Evolutionary conservation across 2,797 vertebrate genomes (phyloP).

Genomic region (Zalophus californianus): DNA sequence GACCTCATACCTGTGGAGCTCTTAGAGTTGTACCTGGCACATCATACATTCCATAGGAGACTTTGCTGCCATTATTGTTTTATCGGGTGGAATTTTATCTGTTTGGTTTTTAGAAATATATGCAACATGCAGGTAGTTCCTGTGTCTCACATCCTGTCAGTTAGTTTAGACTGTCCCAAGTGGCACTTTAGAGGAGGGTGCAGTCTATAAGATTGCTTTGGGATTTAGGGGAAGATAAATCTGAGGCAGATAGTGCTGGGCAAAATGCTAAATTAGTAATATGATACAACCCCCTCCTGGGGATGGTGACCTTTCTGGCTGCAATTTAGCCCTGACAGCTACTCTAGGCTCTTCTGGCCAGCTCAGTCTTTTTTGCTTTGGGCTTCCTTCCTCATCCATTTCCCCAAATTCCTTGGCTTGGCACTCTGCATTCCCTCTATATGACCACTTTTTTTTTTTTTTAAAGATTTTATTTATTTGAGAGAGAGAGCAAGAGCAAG

Average conservation of each 20-base stretch:
- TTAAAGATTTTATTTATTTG: neutral
- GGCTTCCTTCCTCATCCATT: neutral
- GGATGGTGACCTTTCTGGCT: neutral
- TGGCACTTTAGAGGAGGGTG: neutral
- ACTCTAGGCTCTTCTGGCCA: neutral
- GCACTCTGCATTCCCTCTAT: neutral
- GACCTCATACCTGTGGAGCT: neutral
- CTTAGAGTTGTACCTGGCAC: neutral
- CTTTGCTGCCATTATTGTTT: neutral
- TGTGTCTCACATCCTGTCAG: neutral
- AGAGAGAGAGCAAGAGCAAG: neutral
- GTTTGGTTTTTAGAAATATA: conserved; percentile 38
- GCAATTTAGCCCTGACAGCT: neutral
- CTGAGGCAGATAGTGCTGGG: neutral
- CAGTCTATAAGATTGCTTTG: neutral
- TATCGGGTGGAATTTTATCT: neutral
- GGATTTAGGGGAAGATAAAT: conserved; percentile 10
- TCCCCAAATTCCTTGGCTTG: neutral
- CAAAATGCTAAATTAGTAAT: conserved; percentile 4
- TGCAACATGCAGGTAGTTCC: neutral
- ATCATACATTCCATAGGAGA: neutral
- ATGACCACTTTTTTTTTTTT: neutral
- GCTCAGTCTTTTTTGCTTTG: neutral
- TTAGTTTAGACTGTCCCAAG: conserved; percentile 17
- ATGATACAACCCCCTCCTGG: neutral